phyloP scores from a whole-genome alignment of 2,113 vertebrate genomes.

The Rhea pennata region DNA sequence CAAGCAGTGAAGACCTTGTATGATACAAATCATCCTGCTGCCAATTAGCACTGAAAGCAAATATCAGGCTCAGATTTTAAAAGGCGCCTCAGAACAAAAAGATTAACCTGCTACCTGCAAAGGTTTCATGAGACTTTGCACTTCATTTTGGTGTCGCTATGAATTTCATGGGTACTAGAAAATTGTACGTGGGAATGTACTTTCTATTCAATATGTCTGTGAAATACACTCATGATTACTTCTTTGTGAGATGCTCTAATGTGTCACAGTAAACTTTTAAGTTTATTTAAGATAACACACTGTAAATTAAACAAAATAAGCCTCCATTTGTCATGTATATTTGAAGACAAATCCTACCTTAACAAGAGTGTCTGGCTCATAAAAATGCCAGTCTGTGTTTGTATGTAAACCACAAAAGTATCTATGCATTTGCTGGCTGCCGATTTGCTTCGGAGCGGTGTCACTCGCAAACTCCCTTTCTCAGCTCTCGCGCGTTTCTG shows the following conservation, averaged over 20 bases:
- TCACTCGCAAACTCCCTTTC: accelerated
- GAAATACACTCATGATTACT: not conserved
- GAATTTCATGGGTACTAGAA: not conserved
- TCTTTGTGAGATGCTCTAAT: not conserved
- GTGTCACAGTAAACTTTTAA: not conserved
- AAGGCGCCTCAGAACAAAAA: not conserved
- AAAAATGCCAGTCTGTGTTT: not conserved
- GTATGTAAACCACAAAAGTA: accelerated
- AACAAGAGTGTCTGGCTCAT: not conserved
- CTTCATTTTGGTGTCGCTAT: not conserved
- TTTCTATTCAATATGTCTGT: not conserved
- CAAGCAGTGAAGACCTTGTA: not conserved
- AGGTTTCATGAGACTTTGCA: not conserved
- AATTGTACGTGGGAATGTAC: not conserved
- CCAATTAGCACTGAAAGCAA: not conserved
- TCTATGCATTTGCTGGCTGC: not conserved
- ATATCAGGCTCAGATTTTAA: not conserved
- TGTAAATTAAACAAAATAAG: not conserved
- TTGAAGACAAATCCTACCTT: not conserved
- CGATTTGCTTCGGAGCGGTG: not conserved
- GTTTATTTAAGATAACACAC: not conserved
- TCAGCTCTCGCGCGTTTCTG: accelerated
- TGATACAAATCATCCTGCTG: not conserved
- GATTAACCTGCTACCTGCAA: not conserved
- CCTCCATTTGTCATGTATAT: not conserved